Evolutionary conservation across 2,797 vertebrate genomes (phyloP).

Genomic region (Buphagus erythrorhynchus): DNA sequence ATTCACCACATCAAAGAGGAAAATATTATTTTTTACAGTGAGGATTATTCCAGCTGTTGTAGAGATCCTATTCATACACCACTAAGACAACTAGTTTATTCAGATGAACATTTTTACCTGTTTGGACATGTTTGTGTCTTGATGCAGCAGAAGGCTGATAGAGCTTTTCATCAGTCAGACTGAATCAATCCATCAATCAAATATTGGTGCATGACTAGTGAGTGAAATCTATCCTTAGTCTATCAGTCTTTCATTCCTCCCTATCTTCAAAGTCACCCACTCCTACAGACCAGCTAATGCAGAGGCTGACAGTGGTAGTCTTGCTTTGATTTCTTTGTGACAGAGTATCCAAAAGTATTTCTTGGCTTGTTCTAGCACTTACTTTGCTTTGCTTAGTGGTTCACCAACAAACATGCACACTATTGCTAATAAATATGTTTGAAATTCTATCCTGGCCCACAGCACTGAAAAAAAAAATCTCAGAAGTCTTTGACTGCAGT

Average conservation of each 20-base stretch:
- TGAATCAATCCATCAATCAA: slow-evolving; percentile 21
- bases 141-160: background rate
- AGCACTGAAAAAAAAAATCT: slow-evolving; percentile 14
- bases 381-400: slow-evolving; percentile 49
- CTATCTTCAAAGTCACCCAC: slow-evolving; percentile 33
- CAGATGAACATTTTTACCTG: slow-evolving; percentile 6
- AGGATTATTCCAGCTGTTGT: background rate
- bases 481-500: slow-evolving; percentile 53
- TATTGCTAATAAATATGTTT: slow-evolving; percentile 72
- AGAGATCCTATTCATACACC: background rate
- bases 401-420: slow-evolving; percentile 61
- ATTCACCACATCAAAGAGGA: background rate
- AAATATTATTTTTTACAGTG: background rate
- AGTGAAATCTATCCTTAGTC: slow-evolving; percentile 9
- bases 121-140: background rate
- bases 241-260: slow-evolving; percentile 2
- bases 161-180: slow-evolving; percentile 1
- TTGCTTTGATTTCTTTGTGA: slow-evolving; percentile 61
- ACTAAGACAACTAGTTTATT: background rate
- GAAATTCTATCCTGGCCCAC: slow-evolving; percentile 57
- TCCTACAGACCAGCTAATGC: slow-evolving; percentile 28
- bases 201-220: background rate
- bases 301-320: background rate
- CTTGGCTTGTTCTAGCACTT: slow-evolving; percentile 51
- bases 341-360: slow-evolving; percentile 51